These are phyloP conservation scores for Molanna angustata DNA, from an alignment of 2,888 invertebrate genomes.

Conservation along the genomic window DNA sequence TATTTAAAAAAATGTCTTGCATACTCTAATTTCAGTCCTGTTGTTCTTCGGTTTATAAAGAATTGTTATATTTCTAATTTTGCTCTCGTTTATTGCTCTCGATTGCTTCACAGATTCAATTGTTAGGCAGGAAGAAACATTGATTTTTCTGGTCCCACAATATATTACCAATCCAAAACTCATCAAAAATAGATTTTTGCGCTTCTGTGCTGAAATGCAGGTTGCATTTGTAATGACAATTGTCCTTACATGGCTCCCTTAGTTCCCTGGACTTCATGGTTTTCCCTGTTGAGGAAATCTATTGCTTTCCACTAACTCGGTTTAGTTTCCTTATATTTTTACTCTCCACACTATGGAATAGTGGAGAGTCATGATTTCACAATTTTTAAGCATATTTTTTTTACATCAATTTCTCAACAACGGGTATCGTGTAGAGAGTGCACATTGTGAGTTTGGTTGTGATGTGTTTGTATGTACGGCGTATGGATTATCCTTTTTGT, in stretches of 20 bases:
- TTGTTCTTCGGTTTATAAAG: slow-evolving; percentile 6
- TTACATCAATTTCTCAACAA: too few relatives aligned
- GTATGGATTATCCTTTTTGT: too few relatives aligned
- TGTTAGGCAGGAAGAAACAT: slow-evolving; percentile 5
- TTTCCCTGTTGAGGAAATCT: slow-evolving; percentile 11
- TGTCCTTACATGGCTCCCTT: slow-evolving; percentile 6
- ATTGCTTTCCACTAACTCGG: slow-evolving; percentile 6
- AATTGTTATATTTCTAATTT: slow-evolving; percentile 6
- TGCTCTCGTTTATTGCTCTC: slow-evolving; percentile 3
- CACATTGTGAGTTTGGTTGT: too few relatives aligned
- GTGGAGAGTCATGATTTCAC: too few relatives aligned
- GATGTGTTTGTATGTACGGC: too few relatives aligned
- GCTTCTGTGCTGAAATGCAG: slow-evolving; percentile 3
- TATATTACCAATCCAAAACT: slow-evolving; percentile 4
- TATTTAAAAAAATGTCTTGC: slow-evolving; percentile 8
- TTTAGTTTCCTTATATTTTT: slow-evolving; percentile 11
- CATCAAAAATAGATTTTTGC: slow-evolving; percentile 11
- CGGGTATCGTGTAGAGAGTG: too few relatives aligned
- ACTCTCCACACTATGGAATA: too few relatives aligned
- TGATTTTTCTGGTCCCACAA: slow-evolving; percentile 10
- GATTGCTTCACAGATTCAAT: slow-evolving; percentile 9
- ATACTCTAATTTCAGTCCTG: slow-evolving; percentile 2
- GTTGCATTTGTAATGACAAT: slow-evolving; percentile 6
- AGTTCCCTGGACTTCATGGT: neutral
- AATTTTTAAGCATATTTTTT: too few relatives aligned